Percentiles rank a stretch among this genome's conserved stretches.
phyloP scores from a whole-genome alignment of 2,888 invertebrate genomes.

The Rhorus exstirpatorius region DNA sequence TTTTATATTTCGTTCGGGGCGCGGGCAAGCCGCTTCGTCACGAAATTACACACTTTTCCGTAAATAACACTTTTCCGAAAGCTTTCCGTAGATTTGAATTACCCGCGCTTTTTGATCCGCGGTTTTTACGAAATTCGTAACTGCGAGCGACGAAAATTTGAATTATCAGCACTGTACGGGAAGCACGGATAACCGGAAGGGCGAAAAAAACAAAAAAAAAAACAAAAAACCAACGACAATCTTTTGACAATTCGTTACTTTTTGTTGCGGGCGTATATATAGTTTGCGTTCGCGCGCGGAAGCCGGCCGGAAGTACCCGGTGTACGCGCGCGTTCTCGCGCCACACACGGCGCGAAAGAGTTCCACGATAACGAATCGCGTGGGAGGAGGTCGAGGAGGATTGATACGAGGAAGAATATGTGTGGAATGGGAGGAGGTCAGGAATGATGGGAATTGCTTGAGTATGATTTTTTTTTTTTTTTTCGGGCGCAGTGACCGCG shows the following conservation, averaged over 20 bases:
- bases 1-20: not conserved
- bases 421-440: not conserved
- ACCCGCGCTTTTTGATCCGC: not conserved
- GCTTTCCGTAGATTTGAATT: too few species aligned
- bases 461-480: conserved; percentile 11
- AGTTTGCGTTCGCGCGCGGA: conserved; percentile 35
- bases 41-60: too few species aligned
- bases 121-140: not conserved
- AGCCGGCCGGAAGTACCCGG: conserved; percentile 66
- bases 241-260: not conserved
- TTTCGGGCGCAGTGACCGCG: conserved; percentile 67
- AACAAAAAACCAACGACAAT: not conserved
- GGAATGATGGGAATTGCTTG: conserved; percentile 17
- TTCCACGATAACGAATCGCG: conserved; percentile 36
- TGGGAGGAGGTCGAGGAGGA: not conserved
- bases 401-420: conserved; percentile 1
- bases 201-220: not conserved
- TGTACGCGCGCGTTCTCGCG: conserved; percentile 34
- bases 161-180: not conserved
- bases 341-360: conserved; percentile 22
- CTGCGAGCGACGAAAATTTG: not conserved
- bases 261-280: not conserved
- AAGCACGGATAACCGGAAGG: conserved; percentile 9
- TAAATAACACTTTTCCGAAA: too few species aligned
- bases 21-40: not conserved